Evolutionary conservation across 1,140 invertebrate species (phyloP).

Genomic region (Cotesia glomerata): DNA sequence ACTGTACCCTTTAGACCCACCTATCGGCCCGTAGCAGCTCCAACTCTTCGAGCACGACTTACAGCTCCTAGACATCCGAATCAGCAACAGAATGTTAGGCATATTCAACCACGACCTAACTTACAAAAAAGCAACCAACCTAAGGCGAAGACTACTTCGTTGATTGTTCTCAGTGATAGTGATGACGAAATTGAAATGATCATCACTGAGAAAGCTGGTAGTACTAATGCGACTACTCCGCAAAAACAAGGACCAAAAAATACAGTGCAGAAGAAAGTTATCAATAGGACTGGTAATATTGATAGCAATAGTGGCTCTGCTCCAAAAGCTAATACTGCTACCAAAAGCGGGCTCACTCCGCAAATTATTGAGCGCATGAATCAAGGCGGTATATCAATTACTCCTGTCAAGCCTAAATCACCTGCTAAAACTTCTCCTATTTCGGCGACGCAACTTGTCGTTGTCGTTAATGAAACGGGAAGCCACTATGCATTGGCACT

Average conservation of each 20-base stretch:
- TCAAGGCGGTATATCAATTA: slow-evolving; percentile 58
- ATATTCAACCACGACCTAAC: neutral
- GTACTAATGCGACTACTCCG: neutral
- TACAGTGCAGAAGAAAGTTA: neutral
- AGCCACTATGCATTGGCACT: slow-evolving; percentile 58
- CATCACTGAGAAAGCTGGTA: slow-evolving; percentile 42
- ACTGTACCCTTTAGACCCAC: slow-evolving; percentile 15
- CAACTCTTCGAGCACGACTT: neutral
- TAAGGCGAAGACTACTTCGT: slow-evolving; percentile 47
- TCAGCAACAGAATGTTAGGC: neutral
- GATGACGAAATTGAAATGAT: slow-evolving; percentile 62
- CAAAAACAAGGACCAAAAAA: slow-evolving; percentile 6
- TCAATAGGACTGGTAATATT: neutral
- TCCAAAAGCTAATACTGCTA: slow-evolving; percentile 35
- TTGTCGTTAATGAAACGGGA: slow-evolving; percentile 60
- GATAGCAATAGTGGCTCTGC: slow-evolving; percentile 36
- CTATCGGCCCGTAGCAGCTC: neutral
- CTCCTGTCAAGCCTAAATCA: slow-evolving; percentile 48
- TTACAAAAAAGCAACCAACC: neutral
- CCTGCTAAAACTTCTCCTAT: slow-evolving; percentile 25
- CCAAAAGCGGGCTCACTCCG: slow-evolving; percentile 42
- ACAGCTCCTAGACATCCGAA: neutral
- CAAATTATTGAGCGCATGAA: slow-evolving; percentile 56
- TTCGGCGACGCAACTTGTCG: slow-evolving; percentile 50
- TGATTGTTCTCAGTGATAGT: slow-evolving; percentile 57